Evolutionary conservation across 2,113 vertebrate species (phyloP).

Genomic region (Tetraodon nigroviridis): DNA sequence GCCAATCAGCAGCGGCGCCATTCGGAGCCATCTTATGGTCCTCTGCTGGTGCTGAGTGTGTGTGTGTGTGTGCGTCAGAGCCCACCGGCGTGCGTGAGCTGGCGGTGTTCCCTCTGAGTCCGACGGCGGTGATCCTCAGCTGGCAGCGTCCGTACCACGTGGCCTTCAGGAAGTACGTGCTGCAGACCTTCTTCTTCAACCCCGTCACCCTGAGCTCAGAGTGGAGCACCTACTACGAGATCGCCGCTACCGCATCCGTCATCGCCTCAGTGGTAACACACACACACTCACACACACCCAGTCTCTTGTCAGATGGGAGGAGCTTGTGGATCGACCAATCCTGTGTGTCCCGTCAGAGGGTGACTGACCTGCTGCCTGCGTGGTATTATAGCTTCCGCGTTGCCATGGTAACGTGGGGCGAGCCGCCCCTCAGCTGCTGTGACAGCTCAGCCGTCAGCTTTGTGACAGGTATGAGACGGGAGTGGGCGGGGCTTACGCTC

Average conservation of each 20-base stretch:
- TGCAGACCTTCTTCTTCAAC: slow-evolving; percentile 97
- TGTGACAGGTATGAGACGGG: slow-evolving; percentile 78
- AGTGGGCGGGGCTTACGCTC: neutral
- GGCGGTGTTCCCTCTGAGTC: slow-evolving; percentile 86
- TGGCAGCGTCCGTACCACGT: slow-evolving; percentile 90
- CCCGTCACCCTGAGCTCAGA: slow-evolving; percentile 84
- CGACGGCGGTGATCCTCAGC: slow-evolving; percentile 86
- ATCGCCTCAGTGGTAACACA: slow-evolving; percentile 87
- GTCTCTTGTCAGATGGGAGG: too few species aligned
- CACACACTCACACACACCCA: neutral
- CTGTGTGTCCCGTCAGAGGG: slow-evolving; percentile 70
- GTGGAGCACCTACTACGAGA: slow-evolving; percentile 97
- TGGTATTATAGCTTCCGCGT: slow-evolving; percentile 97
- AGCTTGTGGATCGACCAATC: too few species aligned
- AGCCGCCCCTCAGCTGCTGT: slow-evolving; percentile 88
- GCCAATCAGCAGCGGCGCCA: neutral
- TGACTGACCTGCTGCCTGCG: slow-evolving; percentile 87
- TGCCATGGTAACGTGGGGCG: slow-evolving; percentile 94
- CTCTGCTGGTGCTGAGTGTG: neutral
- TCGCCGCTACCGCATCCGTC: slow-evolving; percentile 85
- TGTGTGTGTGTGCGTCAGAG: slow-evolving; percentile 68
- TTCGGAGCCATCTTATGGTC: neutral
- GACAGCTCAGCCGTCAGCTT: slow-evolving; percentile 90
- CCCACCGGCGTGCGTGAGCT: slow-evolving; percentile 89
- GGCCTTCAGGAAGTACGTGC: slow-evolving; percentile 90